These are phyloP conservation scores for Drosophila lowei DNA, from an alignment of 1,140 invertebrate genomes.

Conservation along the genomic window DNA sequence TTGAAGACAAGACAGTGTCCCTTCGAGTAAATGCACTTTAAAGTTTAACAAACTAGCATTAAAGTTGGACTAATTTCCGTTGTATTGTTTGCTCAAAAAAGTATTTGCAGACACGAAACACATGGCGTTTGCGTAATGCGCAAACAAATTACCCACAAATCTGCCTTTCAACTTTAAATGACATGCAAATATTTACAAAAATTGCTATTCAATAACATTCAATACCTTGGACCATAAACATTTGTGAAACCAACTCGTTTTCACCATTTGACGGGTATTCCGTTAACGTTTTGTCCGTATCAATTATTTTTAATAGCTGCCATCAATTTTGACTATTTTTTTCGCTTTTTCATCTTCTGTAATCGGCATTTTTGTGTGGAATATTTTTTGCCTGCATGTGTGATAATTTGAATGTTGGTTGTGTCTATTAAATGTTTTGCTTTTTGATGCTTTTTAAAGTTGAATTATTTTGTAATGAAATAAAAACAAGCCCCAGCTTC, in stretches of 20 bases:
- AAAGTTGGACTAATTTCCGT: conserved; percentile 42
- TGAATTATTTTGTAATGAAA: conserved; percentile 36
- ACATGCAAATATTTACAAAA: conserved; percentile 63
- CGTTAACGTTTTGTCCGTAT: conserved; percentile 19
- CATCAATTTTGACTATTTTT: conserved; percentile 38
- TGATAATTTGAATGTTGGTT: background rate
- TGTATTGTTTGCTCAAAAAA: conserved; percentile 23
- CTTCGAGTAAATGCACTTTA: conserved; percentile 48
- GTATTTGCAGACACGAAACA: conserved; percentile 23
- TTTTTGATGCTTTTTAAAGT: conserved; percentile 9
- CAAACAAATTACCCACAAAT: conserved; percentile 38
- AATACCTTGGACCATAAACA: conserved; percentile 41
- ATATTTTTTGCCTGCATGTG: conserved; percentile 33
- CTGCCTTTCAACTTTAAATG: conserved; percentile 59
- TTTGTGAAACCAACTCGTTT: conserved; percentile 57
- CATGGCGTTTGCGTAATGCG: conserved; percentile 56
- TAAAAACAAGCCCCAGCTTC: conserved; percentile 15
- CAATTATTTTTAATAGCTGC: conserved; percentile 40
- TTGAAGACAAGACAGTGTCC: conserved; percentile 15
- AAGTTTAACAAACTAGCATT: conserved; percentile 55
- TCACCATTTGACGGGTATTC: conserved; percentile 20
- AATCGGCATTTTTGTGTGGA: conserved; percentile 45
- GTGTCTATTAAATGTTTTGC: background rate
- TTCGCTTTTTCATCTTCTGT: conserved; percentile 35
- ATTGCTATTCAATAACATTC: conserved; percentile 61